Base-by-base conservation (phyloP, 1,140 invertebrate species). In the Drosophila murphyi region DNA sequence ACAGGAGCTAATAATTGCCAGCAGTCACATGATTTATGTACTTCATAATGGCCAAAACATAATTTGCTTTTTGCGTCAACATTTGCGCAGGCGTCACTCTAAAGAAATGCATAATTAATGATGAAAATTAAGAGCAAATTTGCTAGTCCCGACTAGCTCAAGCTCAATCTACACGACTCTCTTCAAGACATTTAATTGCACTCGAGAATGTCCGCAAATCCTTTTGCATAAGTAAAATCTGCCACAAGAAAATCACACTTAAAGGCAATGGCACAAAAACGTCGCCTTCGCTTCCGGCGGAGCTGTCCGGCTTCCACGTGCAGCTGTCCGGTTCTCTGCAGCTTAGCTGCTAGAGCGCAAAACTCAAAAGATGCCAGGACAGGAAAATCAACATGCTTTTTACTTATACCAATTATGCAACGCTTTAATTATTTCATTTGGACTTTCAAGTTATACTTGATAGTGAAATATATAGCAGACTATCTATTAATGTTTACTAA, bases 101-200 rank as follows among this genome's bases (percentile, higher is more conserved):
- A 35, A 65, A 71, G 63, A 83, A 89, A 80, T 89, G 80, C 80
- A 88, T 89, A 83, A 88, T 88, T 89, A 83, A 89, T 83, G 72
- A 83, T 73, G 63, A 45, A 85, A 85, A 90, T 88, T 85, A 85
- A 88, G 81, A 89, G 71, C 60, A 87, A 88, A 87, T 87, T 79
- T 88, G 43, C 62, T 43, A 47, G 69, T 34, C 54, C 39, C 5
- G 10, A 4, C 28, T 10, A n/a, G 34, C 20, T 20, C 20, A 20
- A 20, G 20, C 20, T 20, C 20, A 20, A 20, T 20, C 20, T 20
- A 20, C 20, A 29, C 34, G n/a, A 8, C 2, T 29, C 35, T 31
- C 47, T 72, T 63, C 72, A 64, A 72, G 71, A 75, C 37, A 63
- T 70, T 75, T 63, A 28, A 39, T 31, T 35, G 41, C 34, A 39